A percentile compares a stretch with the other conserved stretches of the same genome.
These are phyloP conservation scores for Melipona beecheii DNA, from an alignment of 2,888 invertebrate genomes.

Conservation along the genomic window DNA sequence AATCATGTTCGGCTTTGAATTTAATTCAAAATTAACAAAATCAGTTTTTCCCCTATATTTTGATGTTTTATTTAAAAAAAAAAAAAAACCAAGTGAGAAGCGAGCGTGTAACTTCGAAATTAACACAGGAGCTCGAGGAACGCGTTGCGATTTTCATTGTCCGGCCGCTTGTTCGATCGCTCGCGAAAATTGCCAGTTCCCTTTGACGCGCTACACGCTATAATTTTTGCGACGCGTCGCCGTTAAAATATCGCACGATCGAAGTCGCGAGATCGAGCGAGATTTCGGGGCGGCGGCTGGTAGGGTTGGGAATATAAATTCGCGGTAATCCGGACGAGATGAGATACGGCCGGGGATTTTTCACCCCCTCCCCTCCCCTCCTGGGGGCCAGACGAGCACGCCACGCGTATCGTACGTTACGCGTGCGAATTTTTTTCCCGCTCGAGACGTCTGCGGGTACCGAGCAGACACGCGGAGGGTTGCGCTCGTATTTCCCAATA, in stretches of 20 bases:
- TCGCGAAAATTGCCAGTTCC: conserved; percentile 23
- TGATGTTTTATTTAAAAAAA: too few relatives aligned
- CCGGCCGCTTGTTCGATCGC: conserved; percentile 7
- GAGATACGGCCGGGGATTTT: conserved; percentile 32
- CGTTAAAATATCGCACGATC: conserved; percentile 20
- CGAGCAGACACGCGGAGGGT: neutral
- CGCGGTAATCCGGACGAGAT: conserved; percentile 12
- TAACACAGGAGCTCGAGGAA: too few relatives aligned
- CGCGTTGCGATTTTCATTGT: conserved; percentile 40
- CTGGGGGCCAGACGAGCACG: neutral
- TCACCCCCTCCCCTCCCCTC: neutral
- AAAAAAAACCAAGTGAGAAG: too few relatives aligned
- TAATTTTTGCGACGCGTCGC: conserved; percentile 20
- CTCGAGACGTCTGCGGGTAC: neutral
- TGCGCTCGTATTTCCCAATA: conserved; percentile 51
- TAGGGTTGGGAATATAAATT: conserved; percentile 37
- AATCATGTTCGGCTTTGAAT: too few relatives aligned
- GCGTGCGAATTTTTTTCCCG: neutral
- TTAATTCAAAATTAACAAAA: too few relatives aligned
- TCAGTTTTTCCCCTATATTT: too few relatives aligned
- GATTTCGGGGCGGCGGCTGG: neutral
- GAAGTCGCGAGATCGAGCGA: neutral
- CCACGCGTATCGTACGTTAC: conserved; percentile 3
- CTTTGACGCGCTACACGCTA: conserved; percentile 31
- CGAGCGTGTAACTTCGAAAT: too few relatives aligned